Evolutionary conservation across 2,113 vertebrate genomes (phyloP).

Genomic region (Leptodactylus fuscus): DNA sequence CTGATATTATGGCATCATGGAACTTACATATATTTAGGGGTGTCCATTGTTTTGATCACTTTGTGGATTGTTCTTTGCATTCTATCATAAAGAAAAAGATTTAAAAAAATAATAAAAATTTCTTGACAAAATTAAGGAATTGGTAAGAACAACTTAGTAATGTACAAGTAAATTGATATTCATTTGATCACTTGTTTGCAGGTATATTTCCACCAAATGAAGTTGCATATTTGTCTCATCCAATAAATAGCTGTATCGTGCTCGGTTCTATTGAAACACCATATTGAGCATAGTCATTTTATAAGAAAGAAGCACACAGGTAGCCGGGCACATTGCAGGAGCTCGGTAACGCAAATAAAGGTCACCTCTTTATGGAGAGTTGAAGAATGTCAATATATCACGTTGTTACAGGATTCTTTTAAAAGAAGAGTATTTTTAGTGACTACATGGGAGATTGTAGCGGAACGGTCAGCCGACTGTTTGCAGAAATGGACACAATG

Average conservation of each 20-base stretch:
- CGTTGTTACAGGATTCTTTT: slow-evolving; percentile 29
- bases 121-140: no score
- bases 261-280: neutral
- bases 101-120: no score
- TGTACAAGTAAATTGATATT: neutral
- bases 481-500: neutral
- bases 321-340: neutral
- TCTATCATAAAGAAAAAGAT: no score
- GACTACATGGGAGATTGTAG: slow-evolving; percentile 23
- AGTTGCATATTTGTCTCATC: neutral
- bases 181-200: neutral
- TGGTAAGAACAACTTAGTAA: no score
- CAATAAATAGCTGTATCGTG: neutral
- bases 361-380: slow-evolving; percentile 39
- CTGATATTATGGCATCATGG: no score
- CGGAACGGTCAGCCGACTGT: slow-evolving; percentile 2
- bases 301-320: slow-evolving; percentile 8
- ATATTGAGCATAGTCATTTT: slow-evolving; percentile 17
- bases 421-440: slow-evolving; percentile 44
- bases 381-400: slow-evolving; percentile 52
- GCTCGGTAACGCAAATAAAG: slow-evolving; percentile 23
- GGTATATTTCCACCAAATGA: neutral
- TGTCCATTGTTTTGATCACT: no score
- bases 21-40: no score
- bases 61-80: no score